Percentiles rank a stretch among this genome's conserved stretches.
These are phyloP conservation scores for Megaptera novaeangliae DNA, from an alignment of 2,113 vertebrate species.

Conservation along the genomic window DNA sequence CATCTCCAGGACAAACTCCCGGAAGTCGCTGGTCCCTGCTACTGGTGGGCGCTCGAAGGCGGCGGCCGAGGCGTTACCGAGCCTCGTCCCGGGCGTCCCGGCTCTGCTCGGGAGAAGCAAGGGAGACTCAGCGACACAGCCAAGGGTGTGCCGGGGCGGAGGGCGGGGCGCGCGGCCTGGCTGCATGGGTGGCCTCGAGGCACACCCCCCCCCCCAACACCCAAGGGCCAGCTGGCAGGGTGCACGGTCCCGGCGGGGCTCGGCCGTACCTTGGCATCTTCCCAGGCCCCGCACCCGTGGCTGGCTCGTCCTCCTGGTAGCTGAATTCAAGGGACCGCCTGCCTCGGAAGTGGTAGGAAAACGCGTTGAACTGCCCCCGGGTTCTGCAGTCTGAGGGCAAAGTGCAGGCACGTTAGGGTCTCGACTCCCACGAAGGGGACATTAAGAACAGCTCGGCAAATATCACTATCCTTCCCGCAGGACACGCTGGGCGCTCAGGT, in stretches of 20 bases:
- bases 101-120: slow-evolving; percentile 67
- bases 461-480: fast-evolving
- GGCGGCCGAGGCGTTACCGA: slow-evolving; percentile 81
- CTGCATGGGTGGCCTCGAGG: neutral
- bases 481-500: fast-evolving
- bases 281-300: slow-evolving; percentile 50
- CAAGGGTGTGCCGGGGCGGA: fast-evolving
- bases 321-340: slow-evolving; percentile 92
- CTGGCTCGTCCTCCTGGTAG: slow-evolving; percentile 83
- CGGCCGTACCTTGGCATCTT: slow-evolving; percentile 67
- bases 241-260: fast-evolving
- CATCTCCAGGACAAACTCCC: slow-evolving; percentile 94
- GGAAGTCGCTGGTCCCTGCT: slow-evolving; percentile 86
- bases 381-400: slow-evolving; percentile 91
- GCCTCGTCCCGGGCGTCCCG: slow-evolving; percentile 64
- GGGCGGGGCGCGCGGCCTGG: fast-evolving
- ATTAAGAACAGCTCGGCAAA: fast-evolving
- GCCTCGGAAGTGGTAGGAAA: slow-evolving; percentile 95
- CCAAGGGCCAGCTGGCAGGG: neutral
- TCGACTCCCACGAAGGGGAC: neutral
- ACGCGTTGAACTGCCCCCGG: slow-evolving; percentile 95
- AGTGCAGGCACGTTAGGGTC: neutral
- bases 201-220: fast-evolving
- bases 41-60: slow-evolving; percentile 74
- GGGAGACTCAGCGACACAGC: neutral